Evolutionary conservation across 1,140 invertebrate genomes (phyloP), one percentile per base, ranked within the genome.

Genomic region (Calliopsis andreniformis): DNA sequence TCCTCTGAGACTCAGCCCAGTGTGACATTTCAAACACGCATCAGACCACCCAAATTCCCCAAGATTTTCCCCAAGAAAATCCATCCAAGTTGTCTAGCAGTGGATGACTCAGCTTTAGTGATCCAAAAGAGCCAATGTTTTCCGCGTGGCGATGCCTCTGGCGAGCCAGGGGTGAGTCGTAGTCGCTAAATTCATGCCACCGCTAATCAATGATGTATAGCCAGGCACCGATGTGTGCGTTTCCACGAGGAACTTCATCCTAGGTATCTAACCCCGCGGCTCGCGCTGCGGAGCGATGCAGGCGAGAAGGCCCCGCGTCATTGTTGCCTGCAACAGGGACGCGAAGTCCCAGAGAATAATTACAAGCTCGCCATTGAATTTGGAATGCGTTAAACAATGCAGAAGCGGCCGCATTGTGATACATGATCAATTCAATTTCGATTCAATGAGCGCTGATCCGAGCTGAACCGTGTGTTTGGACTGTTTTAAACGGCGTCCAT

Each of bases 121-220:
- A 42, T 43, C 7, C 16, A 28, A 35, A 7, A 14, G 30, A 35
- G 6, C 0, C 16, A 16, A 14, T 14, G 42, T n/a, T 16, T 0
- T 30, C 16, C 3, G 3, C 14, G 35, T 28, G 4, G 20, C 58
- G 35, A n/a, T n/a, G n/a, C n/a, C n/a, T 25, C 1, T 3, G 14
- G 18, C 20, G 16, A 16, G 3, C 16, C 5, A 18, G 12, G 16
- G 45, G 16, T 47, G 45, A 20, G n/a, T 47, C 56, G 73, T 10
- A 51, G 69, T 35, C 58, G 28, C 30, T 67, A 71, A 68, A 82
- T 68, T 82, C 79, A 53, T 59, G 42, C 32, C 16, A 28, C 25
- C 61, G 62, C 68, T 82, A 78, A 82, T 82, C 80, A 82, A 83
- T 83, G 76, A 78, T 81, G 75, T 78, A 82, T 78, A 61, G 72